Evolutionary conservation across 2,888 invertebrate genomes (phyloP), one percentile per base, ranked within the genome.

Genomic region (Amphiduros pacificus): DNA sequence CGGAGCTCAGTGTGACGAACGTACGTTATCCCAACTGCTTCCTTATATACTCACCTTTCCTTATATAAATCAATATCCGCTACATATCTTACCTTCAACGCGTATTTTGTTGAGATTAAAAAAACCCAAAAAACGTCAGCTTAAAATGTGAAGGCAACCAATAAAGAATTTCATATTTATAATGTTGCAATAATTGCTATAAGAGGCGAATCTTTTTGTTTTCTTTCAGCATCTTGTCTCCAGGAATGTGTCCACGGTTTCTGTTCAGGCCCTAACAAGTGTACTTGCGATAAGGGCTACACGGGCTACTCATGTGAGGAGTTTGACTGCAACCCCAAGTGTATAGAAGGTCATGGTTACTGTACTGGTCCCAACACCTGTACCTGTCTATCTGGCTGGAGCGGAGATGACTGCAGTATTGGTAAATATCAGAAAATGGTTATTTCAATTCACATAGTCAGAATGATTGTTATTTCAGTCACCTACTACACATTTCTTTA

Each of bases 201-300:
- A 36, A 36, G 17, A 36, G 9, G 36, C 36, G 17, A 17, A 36
- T 11, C 9, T 36, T 11, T 36, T 36, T 9, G 11, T 11, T 36
- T 36, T 17, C 17, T 9, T 17, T 11, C 36, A 36, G 17, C 36
- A 36, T n/a, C n/a, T n/a, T n/a, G n/a, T n/a, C n/a, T n/a, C n/a
- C n/a, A n/a, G n/a, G n/a, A n/a, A n/a, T n/a, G n/a, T n/a, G 58
- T 53, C 28, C 51, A 56, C 27, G 65, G 67, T 11, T 14, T 20
- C 29, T 67, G 65, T 56, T 20, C 51, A 22, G 40, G 40, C 4
- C 55, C 54, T 32, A 51, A 57, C 55, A 41, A 27, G 22, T 67
- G 67, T 49, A 4, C 55, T 2, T 67, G 67, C 28, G 28, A 60
- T 2, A 26, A 20, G 3, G 60, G 60, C 44, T 67, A 56, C 61